Conservation (phyloP, 2,888 invertebrate genomes). For the Phanerotoma sp. region DNA sequence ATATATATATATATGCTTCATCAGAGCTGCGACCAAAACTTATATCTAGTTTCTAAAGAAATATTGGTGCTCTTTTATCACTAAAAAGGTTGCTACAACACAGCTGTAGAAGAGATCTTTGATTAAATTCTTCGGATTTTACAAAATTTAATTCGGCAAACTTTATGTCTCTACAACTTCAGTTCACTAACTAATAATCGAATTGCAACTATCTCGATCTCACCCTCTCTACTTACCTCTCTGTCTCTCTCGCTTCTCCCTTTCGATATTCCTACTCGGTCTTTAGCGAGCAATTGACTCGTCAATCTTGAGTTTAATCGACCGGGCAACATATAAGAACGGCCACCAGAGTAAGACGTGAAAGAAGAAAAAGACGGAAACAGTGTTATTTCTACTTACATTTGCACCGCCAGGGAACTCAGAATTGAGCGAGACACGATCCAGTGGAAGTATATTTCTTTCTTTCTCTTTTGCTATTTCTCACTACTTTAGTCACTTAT, state of each 20-base stretch:
- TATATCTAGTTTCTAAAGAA: neutral
- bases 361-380: neutral
- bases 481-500: too few relatives aligned
- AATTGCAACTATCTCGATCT: too few relatives aligned
- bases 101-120: too few relatives aligned
- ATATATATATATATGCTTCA: too few relatives aligned
- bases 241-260: too few relatives aligned
- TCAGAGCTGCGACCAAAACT: too few relatives aligned
- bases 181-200: slow-evolving; percentile 5
- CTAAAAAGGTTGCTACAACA: too few relatives aligned
- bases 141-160: neutral
- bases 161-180: neutral
- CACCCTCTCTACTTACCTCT: too few relatives aligned
- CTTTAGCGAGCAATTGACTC: slow-evolving; percentile 24
- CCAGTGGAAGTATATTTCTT: slow-evolving; percentile 9
- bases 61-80: neutral
- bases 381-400: too few relatives aligned
- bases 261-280: slow-evolving; percentile 9
- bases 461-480: too few relatives aligned
- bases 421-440: neutral
- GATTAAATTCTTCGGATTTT: neutral
- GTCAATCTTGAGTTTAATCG: slow-evolving; percentile 32
- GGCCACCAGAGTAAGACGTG: neutral
- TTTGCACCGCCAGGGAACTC: too few relatives aligned
- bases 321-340: slow-evolving; percentile 16